A percentile compares a stretch with the other conserved stretches of the same genome.
Evolutionary conservation across 2,888 invertebrate genomes (phyloP).

Genomic region (Nudaria mundana): DNA sequence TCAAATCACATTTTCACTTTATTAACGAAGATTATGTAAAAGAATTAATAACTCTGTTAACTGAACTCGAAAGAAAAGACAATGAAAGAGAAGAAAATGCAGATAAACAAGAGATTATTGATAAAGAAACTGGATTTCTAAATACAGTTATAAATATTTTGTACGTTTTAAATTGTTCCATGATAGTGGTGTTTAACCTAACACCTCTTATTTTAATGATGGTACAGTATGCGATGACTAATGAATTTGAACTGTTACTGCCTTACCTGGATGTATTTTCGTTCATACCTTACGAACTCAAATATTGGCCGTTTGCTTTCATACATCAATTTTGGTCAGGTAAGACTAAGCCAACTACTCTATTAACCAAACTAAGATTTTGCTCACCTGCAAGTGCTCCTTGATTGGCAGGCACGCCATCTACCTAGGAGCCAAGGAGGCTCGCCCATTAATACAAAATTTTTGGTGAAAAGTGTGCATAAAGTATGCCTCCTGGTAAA

Average conservation of each 20-base stretch:
- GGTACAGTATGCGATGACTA: conserved; percentile 37
- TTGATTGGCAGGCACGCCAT: too few species aligned
- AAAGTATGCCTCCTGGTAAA: too few species aligned
- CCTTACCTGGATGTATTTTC: conserved; percentile 46
- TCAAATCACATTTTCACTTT: conserved; percentile 32
- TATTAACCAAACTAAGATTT: too few species aligned
- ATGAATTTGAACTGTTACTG: conserved; percentile 37
- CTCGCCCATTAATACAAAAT: too few species aligned
- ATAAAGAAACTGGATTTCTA: conserved; percentile 30
- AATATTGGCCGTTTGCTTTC: conserved; percentile 44
- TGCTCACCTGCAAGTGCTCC: too few species aligned
- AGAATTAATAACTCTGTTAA: conserved; percentile 26
- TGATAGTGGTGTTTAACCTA: conserved; percentile 39
- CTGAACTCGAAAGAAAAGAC: conserved; percentile 29
- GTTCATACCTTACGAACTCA: conserved; percentile 39
- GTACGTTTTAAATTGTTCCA: conserved; percentile 35
- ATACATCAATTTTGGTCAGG: conserved; percentile 48
- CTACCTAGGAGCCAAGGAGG: too few species aligned
- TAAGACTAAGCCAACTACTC: too few species aligned
- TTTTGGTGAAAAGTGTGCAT: too few species aligned
- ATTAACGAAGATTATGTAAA: conserved; percentile 26
- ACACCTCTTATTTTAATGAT: conserved; percentile 40
- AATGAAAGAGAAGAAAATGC: conserved; percentile 12
- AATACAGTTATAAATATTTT: conserved; percentile 34
- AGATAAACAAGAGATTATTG: conserved; percentile 26